Evolutionary conservation across 2,797 vertebrate genomes (phyloP).

Genomic region (Chiloscyllium punctatum): DNA sequence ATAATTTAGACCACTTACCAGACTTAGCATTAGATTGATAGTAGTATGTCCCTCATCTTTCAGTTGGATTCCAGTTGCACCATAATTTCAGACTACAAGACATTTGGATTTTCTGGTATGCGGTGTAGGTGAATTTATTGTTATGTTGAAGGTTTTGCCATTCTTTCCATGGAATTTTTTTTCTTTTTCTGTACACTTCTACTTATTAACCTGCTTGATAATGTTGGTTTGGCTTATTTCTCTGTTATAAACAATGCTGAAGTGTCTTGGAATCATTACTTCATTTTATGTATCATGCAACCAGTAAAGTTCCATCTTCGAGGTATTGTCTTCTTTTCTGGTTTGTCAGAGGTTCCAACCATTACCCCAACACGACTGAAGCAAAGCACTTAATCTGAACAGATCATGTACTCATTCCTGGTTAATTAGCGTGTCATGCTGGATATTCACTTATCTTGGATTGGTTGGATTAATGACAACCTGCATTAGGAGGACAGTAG

Average conservation of each 20-base stretch:
- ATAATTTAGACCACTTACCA: neutral
- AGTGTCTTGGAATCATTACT: neutral
- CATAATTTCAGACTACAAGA: neutral
- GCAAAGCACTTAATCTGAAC: neutral
- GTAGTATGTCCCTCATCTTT: neutral
- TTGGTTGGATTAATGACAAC: neutral
- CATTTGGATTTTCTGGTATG: neutral
- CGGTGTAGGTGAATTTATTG: neutral
- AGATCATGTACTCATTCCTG: neutral
- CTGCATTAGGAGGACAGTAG: neutral
- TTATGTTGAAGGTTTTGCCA: neutral
- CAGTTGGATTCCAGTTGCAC: neutral
- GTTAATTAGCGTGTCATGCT: neutral
- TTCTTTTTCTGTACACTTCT: neutral
- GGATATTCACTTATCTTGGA: neutral
- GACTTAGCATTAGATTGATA: neutral
- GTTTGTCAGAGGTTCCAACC: neutral
- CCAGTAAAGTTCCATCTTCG: neutral
- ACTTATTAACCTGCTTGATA: neutral
- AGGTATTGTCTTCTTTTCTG: neutral
- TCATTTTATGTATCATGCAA: neutral
- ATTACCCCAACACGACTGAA: neutral
- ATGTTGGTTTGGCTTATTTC: neutral
- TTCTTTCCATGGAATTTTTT: neutral
- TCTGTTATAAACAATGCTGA: neutral